Conservation (phyloP, 2,797 vertebrate genomes). For the Notolabrus celidotus region DNA sequence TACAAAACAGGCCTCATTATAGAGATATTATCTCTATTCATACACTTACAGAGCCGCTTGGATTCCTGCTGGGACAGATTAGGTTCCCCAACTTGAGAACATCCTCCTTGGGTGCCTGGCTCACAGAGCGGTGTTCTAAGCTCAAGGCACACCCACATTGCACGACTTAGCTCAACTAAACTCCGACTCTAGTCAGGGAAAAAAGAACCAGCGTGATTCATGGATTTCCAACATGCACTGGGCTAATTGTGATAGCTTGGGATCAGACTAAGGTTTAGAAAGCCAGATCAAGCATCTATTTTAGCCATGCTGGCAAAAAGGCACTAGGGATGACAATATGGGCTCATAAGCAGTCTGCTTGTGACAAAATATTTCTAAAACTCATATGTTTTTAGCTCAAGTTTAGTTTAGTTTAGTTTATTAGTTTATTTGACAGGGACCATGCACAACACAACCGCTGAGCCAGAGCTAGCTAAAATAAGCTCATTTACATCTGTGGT, state of each 20-base stretch:
- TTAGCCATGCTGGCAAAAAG: neutral
- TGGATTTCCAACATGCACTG: too few species aligned
- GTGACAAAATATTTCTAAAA: too few species aligned
- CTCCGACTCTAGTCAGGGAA: conserved; percentile 7
- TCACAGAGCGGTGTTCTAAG: conserved; percentile 77
- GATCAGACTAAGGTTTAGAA: neutral
- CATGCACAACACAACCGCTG: too few species aligned
- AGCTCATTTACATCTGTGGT: too few species aligned
- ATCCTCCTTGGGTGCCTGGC: conserved; percentile 79
- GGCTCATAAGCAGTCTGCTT: too few species aligned
- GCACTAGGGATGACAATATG: too few species aligned
- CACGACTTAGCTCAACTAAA: conserved; percentile 11
- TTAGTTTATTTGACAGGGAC: too few species aligned
- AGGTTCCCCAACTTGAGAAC: conserved; percentile 87
- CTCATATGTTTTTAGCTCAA: too few species aligned
- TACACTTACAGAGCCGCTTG: conserved; percentile 87
- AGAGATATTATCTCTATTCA: conserved; percentile 92
- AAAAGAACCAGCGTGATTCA: conserved; percentile 12
- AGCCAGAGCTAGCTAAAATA: too few species aligned
- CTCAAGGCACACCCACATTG: conserved; percentile 71
- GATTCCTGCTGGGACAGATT: conserved; percentile 89
- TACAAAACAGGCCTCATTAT: conserved; percentile 91
- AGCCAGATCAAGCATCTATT: too few species aligned
- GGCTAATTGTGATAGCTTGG: neutral
- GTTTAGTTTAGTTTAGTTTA: too few species aligned